A percentile compares a stretch with the other conserved stretches of the same genome.
These are phyloP conservation scores for Chaenogobius annularis DNA, from an alignment of 2,113 vertebrate genomes.

Conservation along the genomic window DNA sequence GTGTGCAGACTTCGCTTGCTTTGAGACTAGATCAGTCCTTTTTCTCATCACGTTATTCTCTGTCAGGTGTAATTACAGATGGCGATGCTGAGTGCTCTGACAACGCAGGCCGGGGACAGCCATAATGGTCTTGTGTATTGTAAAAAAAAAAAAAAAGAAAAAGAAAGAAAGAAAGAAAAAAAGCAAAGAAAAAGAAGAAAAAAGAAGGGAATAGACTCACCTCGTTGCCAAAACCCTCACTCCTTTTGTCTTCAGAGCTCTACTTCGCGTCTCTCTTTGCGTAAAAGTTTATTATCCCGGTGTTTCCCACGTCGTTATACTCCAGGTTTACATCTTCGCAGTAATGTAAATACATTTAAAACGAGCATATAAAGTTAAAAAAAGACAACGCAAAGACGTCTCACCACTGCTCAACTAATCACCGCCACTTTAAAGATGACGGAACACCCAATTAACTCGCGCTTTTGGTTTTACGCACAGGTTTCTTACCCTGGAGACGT, in stretches of 20 bases:
- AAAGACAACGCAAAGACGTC: neutral
- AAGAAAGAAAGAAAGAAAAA: no score
- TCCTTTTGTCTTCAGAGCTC: neutral
- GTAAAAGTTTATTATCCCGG: neutral
- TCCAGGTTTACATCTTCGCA: neutral
- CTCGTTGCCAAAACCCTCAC: neutral
- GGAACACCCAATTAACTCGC: constrained; percentile 4
- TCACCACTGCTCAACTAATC: neutral
- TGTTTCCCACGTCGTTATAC: neutral
- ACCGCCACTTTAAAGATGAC: neutral
- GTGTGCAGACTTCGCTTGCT: neutral
- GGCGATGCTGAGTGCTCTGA: neutral
- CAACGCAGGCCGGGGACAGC: neutral
- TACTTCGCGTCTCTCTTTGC: neutral
- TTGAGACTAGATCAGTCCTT: neutral
- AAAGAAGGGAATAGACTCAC: neutral
- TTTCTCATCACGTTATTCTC: neutral
- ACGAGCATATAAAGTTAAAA: neutral
- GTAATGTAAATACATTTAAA: neutral
- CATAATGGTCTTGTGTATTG: neutral
- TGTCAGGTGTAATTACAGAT: neutral
- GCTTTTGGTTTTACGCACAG: constrained; percentile 24
- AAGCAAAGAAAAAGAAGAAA: neutral
- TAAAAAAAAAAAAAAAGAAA: no score
- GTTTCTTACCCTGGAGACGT: constrained; percentile 27